phyloP scores from a whole-genome alignment of 2,888 invertebrate species.

The Alcis repandata region DNA sequence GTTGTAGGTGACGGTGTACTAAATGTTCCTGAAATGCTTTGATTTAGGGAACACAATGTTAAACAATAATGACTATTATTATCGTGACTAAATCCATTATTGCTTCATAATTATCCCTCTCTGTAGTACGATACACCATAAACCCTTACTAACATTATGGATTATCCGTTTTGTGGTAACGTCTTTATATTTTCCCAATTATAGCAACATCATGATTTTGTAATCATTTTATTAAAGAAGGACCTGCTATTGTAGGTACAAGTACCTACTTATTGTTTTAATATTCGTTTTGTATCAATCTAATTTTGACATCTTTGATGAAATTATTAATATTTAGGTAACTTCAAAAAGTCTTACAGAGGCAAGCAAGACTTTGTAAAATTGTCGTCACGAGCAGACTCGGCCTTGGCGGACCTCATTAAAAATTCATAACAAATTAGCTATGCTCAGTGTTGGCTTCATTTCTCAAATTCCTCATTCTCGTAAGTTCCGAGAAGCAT shows the following conservation, averaged over 20 bases:
- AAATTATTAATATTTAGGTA: slow-evolving; percentile 20
- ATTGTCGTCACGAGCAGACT: slow-evolving; percentile 43
- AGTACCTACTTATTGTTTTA: no score
- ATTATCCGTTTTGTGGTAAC: slow-evolving; percentile 3
- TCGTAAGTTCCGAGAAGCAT: slow-evolving; percentile 78
- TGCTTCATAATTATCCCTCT: slow-evolving; percentile 7
- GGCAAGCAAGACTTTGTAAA: slow-evolving; percentile 19
- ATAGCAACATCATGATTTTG: neutral
- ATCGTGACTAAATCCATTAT: slow-evolving; percentile 17
- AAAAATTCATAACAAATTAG: slow-evolving; percentile 80
- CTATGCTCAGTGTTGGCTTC: slow-evolving; percentile 79
- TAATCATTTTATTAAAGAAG: no score
- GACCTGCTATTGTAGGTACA: neutral
- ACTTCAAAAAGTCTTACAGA: slow-evolving; percentile 12
- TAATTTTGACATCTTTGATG: slow-evolving; percentile 16
- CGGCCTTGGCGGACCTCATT: slow-evolving; percentile 65
- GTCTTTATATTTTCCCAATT: slow-evolving; percentile 3
- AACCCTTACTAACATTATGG: neutral
- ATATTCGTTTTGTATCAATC: neutral
- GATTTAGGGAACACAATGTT: neutral
- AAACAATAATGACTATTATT: slow-evolving; percentile 9
- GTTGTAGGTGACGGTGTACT: neutral
- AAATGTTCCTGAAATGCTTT: neutral
- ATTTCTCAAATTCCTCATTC: slow-evolving; percentile 80
- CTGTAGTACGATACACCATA: slow-evolving; percentile 1